Percentiles rank a stretch among this genome's conserved stretches.
These are phyloP conservation scores for Hucho hucho DNA, from an alignment of 2,113 vertebrate genomes.

Conservation along the genomic window DNA sequence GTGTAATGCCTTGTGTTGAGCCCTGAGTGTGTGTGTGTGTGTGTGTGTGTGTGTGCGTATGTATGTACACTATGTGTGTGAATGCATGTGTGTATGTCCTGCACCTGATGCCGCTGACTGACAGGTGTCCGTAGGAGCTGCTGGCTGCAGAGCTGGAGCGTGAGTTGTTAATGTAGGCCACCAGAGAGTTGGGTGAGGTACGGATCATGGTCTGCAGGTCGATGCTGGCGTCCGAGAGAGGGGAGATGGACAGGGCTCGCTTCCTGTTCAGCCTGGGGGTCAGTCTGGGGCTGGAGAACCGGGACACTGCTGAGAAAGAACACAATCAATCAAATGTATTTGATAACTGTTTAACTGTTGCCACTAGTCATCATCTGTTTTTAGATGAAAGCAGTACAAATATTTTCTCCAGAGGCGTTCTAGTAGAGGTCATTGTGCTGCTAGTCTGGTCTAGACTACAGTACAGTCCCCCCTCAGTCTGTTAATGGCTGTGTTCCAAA, in stretches of 20 bases:
- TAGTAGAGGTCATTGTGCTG: slow-evolving; percentile 51
- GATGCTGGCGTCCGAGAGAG: slow-evolving; percentile 95
- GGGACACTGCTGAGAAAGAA: slow-evolving; percentile 80
- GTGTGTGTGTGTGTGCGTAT: not conserved
- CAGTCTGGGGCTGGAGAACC: slow-evolving; percentile 92
- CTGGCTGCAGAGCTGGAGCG: slow-evolving; percentile 96
- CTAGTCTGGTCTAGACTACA: slow-evolving; percentile 23
- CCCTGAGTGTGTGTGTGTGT: not conserved
- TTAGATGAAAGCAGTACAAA: slow-evolving; percentile 12
- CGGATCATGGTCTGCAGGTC: slow-evolving; percentile 99
- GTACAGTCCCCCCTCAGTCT: no score
- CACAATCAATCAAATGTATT: not conserved
- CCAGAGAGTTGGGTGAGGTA: slow-evolving; percentile 96
- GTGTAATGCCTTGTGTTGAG: no score
- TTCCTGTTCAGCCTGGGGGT: slow-evolving; percentile 93
- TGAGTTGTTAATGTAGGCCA: slow-evolving; percentile 98
- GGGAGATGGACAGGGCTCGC: slow-evolving; percentile 93
- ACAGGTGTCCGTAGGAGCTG: slow-evolving; percentile 96
- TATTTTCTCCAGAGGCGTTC: slow-evolving; percentile 21
- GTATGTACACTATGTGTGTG: not conserved
- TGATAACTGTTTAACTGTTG: no score
- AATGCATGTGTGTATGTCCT: not conserved
- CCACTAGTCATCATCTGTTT: not conserved
- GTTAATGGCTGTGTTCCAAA: no score
- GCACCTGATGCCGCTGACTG: slow-evolving; percentile 92